Base-by-base conservation (phyloP, 1,140 invertebrate species). In the Bombus difficillimus region DNA sequence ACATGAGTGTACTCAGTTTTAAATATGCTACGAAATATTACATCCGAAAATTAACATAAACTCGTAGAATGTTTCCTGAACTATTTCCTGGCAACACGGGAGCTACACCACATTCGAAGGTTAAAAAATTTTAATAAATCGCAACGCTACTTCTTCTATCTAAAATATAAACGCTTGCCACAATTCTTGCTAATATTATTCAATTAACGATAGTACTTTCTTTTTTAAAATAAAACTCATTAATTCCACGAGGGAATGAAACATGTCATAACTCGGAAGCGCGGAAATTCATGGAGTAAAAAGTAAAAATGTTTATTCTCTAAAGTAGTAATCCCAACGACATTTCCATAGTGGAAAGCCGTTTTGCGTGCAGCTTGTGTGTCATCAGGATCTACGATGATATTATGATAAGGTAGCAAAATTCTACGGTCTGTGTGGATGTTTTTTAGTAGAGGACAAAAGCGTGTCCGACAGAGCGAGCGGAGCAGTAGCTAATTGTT, bases 401-500 rank as follows among this genome's bases (percentile, higher is more conserved):
- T 15, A 79, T 25, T 25, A 15, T 25, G 47, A 81, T 9, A 32
- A 53, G 28, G 37, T 28, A 22, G 34, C 12, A 80, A 43, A 69
- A 34, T 18, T 37, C 3, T 41, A 69, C 4, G 64, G 34, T n/a
- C 25, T 15, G 1, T n/a, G 72, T 12, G 9, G 18, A 25, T 41
- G 43, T 10, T 59, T 81, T 73, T 81, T 73, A 25, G 80, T 6
- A 28, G 12, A 41, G n/a, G 37, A 59, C 53, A 62, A 73, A 81
- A 81, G 18, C 80, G 28, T 62, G 78, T 72, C 43, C 34, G 15
- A 69, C 43, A 18, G n/a, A 68, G 22, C 4, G 41, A 41, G 15
- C 79, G 1, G 39, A 47, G 32, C 69, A 47, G 39, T 12, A 37
- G 59, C 87, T 92, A 92, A 92, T 92, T 92, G 89, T 74, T 87